phyloP scores from a whole-genome alignment of 2,888 invertebrate genomes.

The Aphelenchoides bicaudatus region DNA sequence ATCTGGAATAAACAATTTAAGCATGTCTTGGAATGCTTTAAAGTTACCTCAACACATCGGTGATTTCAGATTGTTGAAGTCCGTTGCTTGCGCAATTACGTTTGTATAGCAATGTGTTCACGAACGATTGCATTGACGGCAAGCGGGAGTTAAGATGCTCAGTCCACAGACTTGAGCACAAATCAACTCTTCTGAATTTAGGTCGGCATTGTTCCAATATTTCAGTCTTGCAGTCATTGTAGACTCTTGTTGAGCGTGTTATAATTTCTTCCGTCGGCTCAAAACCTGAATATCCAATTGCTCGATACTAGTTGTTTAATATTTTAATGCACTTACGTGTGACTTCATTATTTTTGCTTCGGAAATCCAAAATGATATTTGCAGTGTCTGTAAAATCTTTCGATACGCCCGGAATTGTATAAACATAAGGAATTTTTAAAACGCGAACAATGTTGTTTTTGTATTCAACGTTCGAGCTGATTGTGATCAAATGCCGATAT shows the following conservation, averaged over 20 bases:
- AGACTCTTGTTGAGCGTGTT: not conserved
- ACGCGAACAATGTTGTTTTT: slow-evolving; percentile 13
- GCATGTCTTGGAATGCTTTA: not conserved
- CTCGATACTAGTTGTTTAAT: not conserved
- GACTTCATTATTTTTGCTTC: not conserved
- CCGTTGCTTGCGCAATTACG: not conserved
- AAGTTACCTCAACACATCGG: not conserved
- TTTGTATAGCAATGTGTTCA: not conserved
- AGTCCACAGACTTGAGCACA: not conserved
- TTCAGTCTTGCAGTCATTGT: not conserved
- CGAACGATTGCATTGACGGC: slow-evolving; percentile 10
- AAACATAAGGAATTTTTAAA: slow-evolving; percentile 8
- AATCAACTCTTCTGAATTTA: not conserved
- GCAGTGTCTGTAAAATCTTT: slow-evolving; percentile 3
- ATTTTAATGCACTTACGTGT: not conserved
- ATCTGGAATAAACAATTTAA: not conserved
- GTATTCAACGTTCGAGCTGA: not conserved
- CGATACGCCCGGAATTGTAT: slow-evolving; percentile 13
- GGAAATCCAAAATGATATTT: not conserved
- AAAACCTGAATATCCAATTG: not conserved
- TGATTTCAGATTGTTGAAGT: not conserved
- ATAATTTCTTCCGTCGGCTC: not conserved
- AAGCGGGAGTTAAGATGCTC: not conserved
- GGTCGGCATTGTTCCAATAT: not conserved
- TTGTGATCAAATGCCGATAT: not conserved